Evolutionary conservation across 2,888 invertebrate genomes (phyloP).

Genomic region (Pocota personata): DNA sequence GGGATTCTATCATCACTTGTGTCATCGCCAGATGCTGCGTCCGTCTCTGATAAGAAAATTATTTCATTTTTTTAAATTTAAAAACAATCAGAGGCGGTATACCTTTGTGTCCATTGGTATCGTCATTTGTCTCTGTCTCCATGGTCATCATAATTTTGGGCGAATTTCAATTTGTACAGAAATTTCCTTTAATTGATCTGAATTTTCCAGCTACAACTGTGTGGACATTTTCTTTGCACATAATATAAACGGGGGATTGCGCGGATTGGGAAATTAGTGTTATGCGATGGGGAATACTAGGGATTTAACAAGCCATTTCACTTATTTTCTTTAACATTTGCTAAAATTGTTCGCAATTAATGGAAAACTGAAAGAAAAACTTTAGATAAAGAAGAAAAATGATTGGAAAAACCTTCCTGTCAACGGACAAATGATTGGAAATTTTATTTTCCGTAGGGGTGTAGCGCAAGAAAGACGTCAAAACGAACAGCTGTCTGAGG

Average conservation of each 20-base stretch:
- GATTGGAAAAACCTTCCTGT: neutral
- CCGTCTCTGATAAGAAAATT: conserved; percentile 15
- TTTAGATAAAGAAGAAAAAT: neutral
- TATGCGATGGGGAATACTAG: neutral
- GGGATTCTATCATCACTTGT: conserved; percentile 17
- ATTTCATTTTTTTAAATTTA: neutral
- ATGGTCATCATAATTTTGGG: neutral
- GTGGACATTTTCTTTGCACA: conserved; percentile 9
- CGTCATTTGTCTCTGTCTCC: conserved; percentile 18
- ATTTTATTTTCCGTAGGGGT: conserved; percentile 1
- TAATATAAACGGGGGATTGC: neutral
- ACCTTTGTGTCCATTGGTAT: conserved; percentile 39
- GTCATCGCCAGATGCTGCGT: conserved; percentile 22
- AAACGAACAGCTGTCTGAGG: conserved; percentile 30
- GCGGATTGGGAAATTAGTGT: neutral
- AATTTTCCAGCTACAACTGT: conserved; percentile 1
- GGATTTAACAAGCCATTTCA: neutral
- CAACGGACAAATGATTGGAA: conserved; percentile 6
- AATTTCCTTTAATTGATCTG: neutral
- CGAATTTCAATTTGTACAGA: neutral
- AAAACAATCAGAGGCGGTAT: neutral
- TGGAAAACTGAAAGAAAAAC: neutral
- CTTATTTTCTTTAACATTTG: neutral
- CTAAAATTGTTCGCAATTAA: neutral
- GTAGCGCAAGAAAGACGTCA: conserved; percentile 16